Evolutionary conservation across 2,113 vertebrate genomes (phyloP).

Genomic region (Percopsis transmontana): DNA sequence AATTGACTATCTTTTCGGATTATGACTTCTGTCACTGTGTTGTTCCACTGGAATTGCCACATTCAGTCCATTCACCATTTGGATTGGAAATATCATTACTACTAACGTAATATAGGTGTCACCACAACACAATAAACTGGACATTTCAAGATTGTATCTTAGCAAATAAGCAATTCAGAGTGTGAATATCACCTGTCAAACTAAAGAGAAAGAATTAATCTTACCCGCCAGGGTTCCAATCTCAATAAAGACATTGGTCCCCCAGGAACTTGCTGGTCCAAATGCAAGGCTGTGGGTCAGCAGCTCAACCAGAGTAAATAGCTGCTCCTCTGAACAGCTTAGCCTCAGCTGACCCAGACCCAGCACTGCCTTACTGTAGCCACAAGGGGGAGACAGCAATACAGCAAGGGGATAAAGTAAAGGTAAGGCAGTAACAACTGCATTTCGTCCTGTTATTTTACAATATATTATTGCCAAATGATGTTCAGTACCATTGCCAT

Average conservation of each 20-base stretch:
- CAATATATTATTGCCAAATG: neutral
- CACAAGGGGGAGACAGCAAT: conserved; percentile 41
- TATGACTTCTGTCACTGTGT: too few species aligned
- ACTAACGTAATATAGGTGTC: too few species aligned
- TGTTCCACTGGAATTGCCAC: too few species aligned
- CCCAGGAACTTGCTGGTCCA: conserved; percentile 77
- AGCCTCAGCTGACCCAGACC: conserved; percentile 74
- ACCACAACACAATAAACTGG: too few species aligned
- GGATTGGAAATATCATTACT: too few species aligned
- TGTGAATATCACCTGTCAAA: neutral
- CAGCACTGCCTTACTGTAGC: conserved; percentile 76
- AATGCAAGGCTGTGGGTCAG: conserved; percentile 71
- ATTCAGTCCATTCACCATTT: too few species aligned
- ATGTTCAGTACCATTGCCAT: too few species aligned
- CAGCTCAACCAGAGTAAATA: conserved; percentile 64
- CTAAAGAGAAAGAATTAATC: neutral
- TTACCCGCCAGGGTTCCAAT: conserved; percentile 80
- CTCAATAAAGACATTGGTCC: conserved; percentile 78
- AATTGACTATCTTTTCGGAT: too few species aligned
- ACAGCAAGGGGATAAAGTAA: neutral
- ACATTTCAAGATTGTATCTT: neutral
- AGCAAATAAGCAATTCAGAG: neutral
- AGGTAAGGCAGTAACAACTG: too few species aligned
- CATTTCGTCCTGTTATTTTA: neutral
- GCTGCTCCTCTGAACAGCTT: conserved; percentile 77